Evolutionary conservation across 2,888 invertebrate species (phyloP).

Genomic region (Achlya flavicornis): DNA sequence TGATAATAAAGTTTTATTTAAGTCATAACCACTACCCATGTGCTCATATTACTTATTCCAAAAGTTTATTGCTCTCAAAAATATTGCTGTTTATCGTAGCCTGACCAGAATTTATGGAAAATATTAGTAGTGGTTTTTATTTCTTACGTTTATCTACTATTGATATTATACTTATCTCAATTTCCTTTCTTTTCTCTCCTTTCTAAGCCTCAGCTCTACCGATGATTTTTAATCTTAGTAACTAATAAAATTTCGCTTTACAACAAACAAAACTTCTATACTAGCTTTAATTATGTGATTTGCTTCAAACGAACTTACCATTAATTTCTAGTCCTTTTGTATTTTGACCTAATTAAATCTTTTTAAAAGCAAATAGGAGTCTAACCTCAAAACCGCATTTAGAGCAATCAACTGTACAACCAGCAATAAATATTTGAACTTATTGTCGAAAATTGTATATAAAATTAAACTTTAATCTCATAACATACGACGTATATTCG

Average conservation of each 20-base stretch:
- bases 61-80: no score
- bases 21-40: background rate
- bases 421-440: slow-evolving; percentile 34
- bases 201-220: background rate
- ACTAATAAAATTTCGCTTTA: background rate
- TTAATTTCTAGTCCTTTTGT: slow-evolving; percentile 61
- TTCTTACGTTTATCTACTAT: no score
- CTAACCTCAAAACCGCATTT: slow-evolving; percentile 69
- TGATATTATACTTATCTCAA: background rate
- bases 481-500: slow-evolving; percentile 23
- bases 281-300: slow-evolving; percentile 18
- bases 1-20: background rate
- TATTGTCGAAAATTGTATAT: slow-evolving; percentile 13
- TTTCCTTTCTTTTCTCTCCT: background rate
- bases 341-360: slow-evolving; percentile 66
- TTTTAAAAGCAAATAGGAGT: slow-evolving; percentile 62
- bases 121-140: background rate
- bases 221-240: background rate
- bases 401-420: slow-evolving; percentile 47
- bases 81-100: no score
- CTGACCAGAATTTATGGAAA: no score
- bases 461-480: slow-evolving; percentile 23
- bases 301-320: slow-evolving; percentile 37
- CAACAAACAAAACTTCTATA: slow-evolving; percentile 21
- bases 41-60: no score